Evolutionary conservation across 2,113 vertebrate genomes (phyloP).

Genomic region (Oreocharis arfaki): DNA sequence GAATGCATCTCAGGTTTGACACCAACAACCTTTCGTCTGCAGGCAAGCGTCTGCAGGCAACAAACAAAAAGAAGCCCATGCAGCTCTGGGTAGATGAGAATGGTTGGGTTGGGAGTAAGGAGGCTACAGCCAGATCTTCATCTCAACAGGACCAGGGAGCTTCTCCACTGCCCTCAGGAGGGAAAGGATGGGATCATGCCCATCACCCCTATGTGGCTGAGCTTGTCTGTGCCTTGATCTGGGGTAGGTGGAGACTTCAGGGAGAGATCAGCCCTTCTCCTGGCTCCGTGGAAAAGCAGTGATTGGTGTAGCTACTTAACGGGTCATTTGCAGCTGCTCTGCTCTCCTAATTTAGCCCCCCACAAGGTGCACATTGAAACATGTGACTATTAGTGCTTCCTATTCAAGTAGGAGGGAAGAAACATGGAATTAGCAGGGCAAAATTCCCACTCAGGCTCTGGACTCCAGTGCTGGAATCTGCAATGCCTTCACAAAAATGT

Average conservation of each 20-base stretch:
- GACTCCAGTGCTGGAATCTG: not conserved
- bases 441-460: not conserved
- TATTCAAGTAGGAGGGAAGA: not conserved
- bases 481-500: not conserved
- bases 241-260: not conserved
- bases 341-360: not conserved
- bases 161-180: not conserved
- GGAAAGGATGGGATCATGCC: not conserved
- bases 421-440: not conserved
- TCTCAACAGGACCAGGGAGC: not conserved
- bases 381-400: not conserved
- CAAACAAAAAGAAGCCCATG: not conserved
- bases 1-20: not conserved
- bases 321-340: not conserved
- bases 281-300: not conserved
- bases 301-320: not conserved
- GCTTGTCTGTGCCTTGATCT: not conserved
- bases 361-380: not conserved
- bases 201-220: not conserved
- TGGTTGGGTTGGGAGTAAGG: rapidly evolving
- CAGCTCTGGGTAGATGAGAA: not conserved
- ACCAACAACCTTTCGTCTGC: not conserved
- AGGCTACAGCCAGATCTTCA: not conserved
- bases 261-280: not conserved
- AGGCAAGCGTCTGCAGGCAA: not conserved